Conservation (phyloP, 2,888 invertebrate species). For the Resseliella maxima region DNA sequence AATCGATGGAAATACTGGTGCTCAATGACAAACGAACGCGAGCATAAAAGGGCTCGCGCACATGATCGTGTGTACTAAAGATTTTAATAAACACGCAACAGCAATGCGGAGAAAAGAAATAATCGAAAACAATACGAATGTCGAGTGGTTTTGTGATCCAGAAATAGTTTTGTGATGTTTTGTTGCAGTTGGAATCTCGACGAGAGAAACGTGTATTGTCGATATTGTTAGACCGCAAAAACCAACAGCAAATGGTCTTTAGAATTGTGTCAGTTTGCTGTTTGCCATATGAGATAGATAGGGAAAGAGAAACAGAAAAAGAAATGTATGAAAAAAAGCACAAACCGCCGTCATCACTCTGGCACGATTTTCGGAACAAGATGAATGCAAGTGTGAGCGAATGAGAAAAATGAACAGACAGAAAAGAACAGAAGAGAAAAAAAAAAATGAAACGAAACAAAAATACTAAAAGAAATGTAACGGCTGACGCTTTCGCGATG, state of each 20-base stretch:
- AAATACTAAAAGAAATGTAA: neutral
- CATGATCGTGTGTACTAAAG: neutral
- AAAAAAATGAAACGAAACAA: no score
- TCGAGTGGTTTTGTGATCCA: conserved; percentile 30
- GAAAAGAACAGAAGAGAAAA: neutral
- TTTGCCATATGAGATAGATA: neutral
- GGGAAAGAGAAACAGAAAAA: neutral
- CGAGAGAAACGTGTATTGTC: neutral
- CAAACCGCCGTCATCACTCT: conserved; percentile 40
- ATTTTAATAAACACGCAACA: conserved; percentile 42
- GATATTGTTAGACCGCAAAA: conserved; percentile 9
- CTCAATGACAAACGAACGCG: neutral
- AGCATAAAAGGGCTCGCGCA: neutral
- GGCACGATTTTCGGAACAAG: neutral
- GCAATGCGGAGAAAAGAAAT: conserved; percentile 36
- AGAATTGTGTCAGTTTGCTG: conserved; percentile 28
- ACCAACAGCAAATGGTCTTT: conserved; percentile 34
- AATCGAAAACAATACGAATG: conserved; percentile 13
- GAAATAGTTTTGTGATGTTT: conserved; percentile 16
- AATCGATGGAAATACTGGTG: neutral
- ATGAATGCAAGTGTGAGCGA: neutral
- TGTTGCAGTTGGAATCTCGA: neutral
- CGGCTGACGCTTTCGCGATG: conserved; percentile 46
- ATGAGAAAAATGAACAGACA: neutral
- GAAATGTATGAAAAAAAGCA: neutral